Percentiles rank a stretch among this genome's conserved stretches.
These are phyloP conservation scores for Drosophila kanapiae DNA, from an alignment of 1,140 invertebrate species.

Conservation along the genomic window DNA sequence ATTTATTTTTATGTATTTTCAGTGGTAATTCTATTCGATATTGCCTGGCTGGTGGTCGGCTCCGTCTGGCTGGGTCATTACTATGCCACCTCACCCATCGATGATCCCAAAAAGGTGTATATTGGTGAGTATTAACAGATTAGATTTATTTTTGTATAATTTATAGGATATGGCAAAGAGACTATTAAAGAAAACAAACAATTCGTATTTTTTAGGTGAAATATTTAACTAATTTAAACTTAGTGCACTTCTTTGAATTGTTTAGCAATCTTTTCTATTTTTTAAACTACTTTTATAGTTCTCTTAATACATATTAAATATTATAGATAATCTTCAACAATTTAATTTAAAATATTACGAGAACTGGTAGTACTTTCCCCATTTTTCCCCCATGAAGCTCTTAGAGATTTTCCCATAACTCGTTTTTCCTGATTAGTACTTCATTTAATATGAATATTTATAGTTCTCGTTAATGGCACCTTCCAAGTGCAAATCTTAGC, in stretches of 20 bases:
- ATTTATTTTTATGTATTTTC: conserved; percentile 22
- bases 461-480: background rate
- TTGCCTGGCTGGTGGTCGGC: conserved; percentile 91
- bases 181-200: too few relatives aligned
- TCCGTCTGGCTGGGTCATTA: conserved; percentile 90
- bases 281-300: too few relatives aligned
- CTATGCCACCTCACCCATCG: conserved; percentile 90
- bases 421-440: background rate
- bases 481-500: background rate
- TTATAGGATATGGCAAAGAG: too few relatives aligned
- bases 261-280: too few relatives aligned
- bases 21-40: conserved; percentile 92
- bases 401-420: background rate
- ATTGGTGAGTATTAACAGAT: conserved; percentile 88
- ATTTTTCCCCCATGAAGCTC: background rate
- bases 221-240: too few relatives aligned
- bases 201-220: too few relatives aligned
- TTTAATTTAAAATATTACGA: too few relatives aligned
- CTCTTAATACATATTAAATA: too few relatives aligned
- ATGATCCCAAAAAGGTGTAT: conserved; percentile 90
- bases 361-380: too few relatives aligned
- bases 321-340: too few relatives aligned
- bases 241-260: too few relatives aligned
- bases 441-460: background rate
- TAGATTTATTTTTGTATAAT: too few relatives aligned